Conservation (phyloP, 92 coral and sea anemone genomes). For the Desmophyllum pertusum region DNA sequence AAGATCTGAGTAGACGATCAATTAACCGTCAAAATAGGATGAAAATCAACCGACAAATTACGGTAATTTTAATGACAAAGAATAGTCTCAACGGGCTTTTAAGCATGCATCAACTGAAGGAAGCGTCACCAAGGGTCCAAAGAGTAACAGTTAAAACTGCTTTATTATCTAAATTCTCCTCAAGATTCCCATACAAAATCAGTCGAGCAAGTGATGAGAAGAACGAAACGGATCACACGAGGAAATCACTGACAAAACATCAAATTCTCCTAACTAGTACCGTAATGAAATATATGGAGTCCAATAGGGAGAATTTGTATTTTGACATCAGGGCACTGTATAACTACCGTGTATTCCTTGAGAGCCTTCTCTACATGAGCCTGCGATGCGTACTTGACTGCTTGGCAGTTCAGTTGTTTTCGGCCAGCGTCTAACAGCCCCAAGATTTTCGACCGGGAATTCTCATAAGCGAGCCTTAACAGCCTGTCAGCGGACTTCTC, state of each 20-base stretch:
- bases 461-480: conserved; percentile 72
- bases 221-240: too few species aligned
- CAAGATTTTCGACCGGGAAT: conserved; percentile 62
- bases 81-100: too few species aligned
- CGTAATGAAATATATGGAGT: not conserved
- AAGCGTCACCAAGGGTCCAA: too few species aligned
- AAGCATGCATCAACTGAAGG: too few species aligned
- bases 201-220: not conserved
- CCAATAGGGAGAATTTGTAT: not conserved
- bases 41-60: too few species aligned
- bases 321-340: conserved; percentile 4
- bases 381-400: conserved; percentile 77
- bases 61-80: too few species aligned
- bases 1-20: too few species aligned
- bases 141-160: too few species aligned
- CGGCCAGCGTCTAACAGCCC: conserved; percentile 67
- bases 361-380: conserved; percentile 81
- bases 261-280: not conserved
- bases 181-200: not conserved
- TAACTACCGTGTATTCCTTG: conserved; percentile 77
- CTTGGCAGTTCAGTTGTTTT: conserved; percentile 71
- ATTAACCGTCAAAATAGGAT: too few species aligned
- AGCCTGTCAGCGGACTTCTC: conserved; percentile 67
- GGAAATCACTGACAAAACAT: not conserved
- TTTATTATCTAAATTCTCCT: too few species aligned